Evolutionary conservation across 2,888 invertebrate genomes (phyloP).

Genomic region (Erynnis tages): DNA sequence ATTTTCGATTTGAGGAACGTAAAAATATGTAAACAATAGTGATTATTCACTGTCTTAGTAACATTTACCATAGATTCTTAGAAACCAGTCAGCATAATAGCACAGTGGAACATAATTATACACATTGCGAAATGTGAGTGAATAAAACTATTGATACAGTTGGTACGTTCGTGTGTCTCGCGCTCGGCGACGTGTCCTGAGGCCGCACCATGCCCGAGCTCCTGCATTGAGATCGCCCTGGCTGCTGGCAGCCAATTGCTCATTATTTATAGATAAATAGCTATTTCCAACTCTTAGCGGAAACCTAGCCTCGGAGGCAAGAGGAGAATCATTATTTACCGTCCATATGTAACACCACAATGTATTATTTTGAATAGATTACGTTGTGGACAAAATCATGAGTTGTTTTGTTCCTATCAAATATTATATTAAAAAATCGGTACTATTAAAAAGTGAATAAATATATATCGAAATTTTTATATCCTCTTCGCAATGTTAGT

Average conservation of each 20-base stretch:
- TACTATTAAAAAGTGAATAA: too few species aligned
- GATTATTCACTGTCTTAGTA: too few species aligned
- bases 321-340: constrained; percentile 19
- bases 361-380: constrained; percentile 11
- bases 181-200: constrained; percentile 43
- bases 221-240: constrained; percentile 39
- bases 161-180: constrained; percentile 27
- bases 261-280: constrained; percentile 32
- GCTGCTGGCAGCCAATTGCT: constrained; percentile 60
- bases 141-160: not conserved
- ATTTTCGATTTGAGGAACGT: too few species aligned
- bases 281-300: constrained; percentile 1
- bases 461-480: too few species aligned
- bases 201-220: constrained; percentile 49
- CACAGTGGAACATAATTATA: too few species aligned
- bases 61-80: too few species aligned
- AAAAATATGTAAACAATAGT: too few species aligned
- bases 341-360: constrained; percentile 15
- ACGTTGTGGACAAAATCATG: not conserved
- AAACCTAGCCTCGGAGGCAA: not conserved
- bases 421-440: too few species aligned
- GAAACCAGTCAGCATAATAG: too few species aligned
- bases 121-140: too few species aligned
- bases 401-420: constrained; percentile 13
- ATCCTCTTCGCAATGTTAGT: constrained; percentile 16